Evolutionary conservation across 2,888 invertebrate species (phyloP), one percentile per base, ranked within the genome.

Genomic region (Dione juno): DNA sequence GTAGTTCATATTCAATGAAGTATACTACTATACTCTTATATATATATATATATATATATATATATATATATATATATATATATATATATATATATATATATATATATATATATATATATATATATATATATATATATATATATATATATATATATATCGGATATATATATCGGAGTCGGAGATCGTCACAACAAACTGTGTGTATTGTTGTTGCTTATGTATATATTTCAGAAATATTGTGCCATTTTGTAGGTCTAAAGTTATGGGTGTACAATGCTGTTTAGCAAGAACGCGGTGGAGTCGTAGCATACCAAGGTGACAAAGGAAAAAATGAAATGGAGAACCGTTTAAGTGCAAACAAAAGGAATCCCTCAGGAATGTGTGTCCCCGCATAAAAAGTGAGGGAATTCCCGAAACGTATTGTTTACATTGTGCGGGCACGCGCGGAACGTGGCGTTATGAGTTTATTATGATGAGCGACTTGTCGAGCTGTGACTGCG

Each of bases 291-390:
- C 83, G 83, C 83, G 71, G 40, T 45, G 54, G 50, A 57, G 58
- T 84, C 84, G 84, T 87, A 82, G 81, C 82, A 83, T 81, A 81
- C 80, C 79, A 84, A 86, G 83, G 85, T 84, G 87, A 81, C 81
- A 82, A 78, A 81, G 82, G 81, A 85, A 88, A 88, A 88, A 87
- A 84, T 82, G 79, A 80, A 79, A 80, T 82, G 82, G 84, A 83
- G 82, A 82, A 80, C 83, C 82, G 84, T 86, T 83, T 85, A 84
- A 85, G 82, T 81, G 84, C 89, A 92, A 92, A 93, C 92, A 93
- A 92, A 92, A 92, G 92, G 92, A 88, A 90, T 93, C 90, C 92
- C 92, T 89, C 79, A 90, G 88, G 92, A 92, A 92, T 92, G 92
- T 82, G 87, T 84, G 85, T 84, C 85, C n/a, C n/a, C 83, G 86